Conservation (phyloP, 2,797 vertebrate species). For the Cynopterus sphinx region DNA sequence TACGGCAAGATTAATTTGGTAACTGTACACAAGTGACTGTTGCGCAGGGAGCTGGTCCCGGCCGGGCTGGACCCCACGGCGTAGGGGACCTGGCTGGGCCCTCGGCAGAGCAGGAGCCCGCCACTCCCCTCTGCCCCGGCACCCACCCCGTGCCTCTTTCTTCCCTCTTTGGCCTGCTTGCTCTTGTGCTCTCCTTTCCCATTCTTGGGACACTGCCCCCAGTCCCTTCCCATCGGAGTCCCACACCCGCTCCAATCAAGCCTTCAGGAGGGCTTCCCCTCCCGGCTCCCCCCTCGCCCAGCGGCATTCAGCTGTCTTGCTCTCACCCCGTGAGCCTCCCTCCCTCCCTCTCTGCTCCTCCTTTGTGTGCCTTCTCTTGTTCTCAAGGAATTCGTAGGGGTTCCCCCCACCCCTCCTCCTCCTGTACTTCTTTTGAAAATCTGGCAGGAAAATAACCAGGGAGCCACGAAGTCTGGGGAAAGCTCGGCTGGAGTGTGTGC, state of each 20-base stretch:
- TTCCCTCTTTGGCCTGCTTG: background rate
- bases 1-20: slow-evolving; percentile 82
- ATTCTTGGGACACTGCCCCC: background rate
- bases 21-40: slow-evolving; percentile 74
- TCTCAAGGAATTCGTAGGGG: slow-evolving; percentile 56
- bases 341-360: slow-evolving; percentile 38
- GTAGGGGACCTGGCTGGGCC: slow-evolving; percentile 4
- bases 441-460: slow-evolving; percentile 68
- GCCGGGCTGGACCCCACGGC: slow-evolving; percentile 50
- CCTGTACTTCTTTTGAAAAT: slow-evolving; percentile 59
- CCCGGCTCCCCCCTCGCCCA: background rate
- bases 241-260: background rate
- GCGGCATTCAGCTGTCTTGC: background rate
- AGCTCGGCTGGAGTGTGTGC: slow-evolving; percentile 36
- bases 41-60: slow-evolving; percentile 46
- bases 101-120: slow-evolving; percentile 25
- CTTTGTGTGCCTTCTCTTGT: slow-evolving; percentile 56
- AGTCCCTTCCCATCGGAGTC: background rate
- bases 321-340: background rate
- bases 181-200: background rate
- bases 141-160: fast-evolving
- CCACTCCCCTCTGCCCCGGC: background rate
- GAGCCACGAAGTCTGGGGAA: slow-evolving; percentile 56
- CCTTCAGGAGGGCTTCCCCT: background rate
- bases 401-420: background rate